Evolutionary conservation across 2,888 invertebrate genomes (phyloP).

Genomic region (Cecidostiba fungosa): DNA sequence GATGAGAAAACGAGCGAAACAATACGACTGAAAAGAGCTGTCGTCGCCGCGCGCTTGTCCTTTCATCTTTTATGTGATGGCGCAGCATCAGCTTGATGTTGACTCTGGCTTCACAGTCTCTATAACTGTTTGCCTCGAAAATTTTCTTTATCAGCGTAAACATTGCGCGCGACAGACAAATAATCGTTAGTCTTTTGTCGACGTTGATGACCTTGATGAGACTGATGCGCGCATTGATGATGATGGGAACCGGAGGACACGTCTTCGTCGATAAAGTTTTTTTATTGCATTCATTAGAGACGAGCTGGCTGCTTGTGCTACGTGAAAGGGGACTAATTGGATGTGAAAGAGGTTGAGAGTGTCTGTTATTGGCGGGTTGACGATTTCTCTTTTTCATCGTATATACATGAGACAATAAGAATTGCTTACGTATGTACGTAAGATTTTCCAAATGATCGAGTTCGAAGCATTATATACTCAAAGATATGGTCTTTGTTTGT

Average conservation of each 20-base stretch:
- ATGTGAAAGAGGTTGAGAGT: background rate
- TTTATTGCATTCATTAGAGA: constrained; percentile 29
- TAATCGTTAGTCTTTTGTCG: constrained; percentile 41
- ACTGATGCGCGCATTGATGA: background rate
- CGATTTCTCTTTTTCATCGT: background rate
- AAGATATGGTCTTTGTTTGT: background rate
- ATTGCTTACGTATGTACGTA: too few relatives aligned
- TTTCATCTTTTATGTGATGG: background rate
- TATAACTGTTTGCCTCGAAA: background rate
- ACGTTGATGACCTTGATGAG: background rate
- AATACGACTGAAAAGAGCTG: constrained; percentile 29
- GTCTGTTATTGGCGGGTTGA: constrained; percentile 18
- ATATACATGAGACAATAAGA: too few relatives aligned
- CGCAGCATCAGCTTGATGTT: too few relatives aligned
- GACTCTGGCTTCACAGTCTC: too few relatives aligned
- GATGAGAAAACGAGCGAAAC: constrained; percentile 24
- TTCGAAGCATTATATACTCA: background rate
- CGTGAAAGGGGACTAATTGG: constrained; percentile 17
- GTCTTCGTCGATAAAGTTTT: constrained; percentile 37
- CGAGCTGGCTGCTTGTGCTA: background rate
- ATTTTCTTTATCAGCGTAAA: constrained; percentile 33
- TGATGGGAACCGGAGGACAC: background rate
- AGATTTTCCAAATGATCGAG: too few relatives aligned
- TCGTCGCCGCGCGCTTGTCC: background rate
- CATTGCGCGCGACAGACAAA: constrained; percentile 31